phyloP scores from a whole-genome alignment of 2,888 invertebrate genomes.

The Microchrysa polita region DNA sequence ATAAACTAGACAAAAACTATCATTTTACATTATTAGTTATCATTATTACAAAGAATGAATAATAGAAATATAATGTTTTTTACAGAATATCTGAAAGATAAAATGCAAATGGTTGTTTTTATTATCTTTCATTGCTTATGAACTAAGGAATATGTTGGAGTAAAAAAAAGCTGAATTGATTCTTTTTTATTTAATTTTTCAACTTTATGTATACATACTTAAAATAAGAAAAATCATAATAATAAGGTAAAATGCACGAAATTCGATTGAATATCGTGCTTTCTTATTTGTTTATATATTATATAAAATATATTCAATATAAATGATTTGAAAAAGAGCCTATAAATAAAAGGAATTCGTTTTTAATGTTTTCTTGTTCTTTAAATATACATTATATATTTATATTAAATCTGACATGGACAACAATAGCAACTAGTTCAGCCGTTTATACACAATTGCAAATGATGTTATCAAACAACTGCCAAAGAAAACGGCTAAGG shows the following conservation, averaged over 20 bases:
- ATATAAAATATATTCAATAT: slow-evolving; percentile 6
- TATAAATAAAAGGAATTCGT: slow-evolving; percentile 25
- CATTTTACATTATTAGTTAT: slow-evolving; percentile 32
- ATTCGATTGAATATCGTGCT: neutral
- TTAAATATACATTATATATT: neutral
- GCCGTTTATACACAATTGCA: neutral
- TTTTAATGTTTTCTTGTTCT: neutral
- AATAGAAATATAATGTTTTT: slow-evolving; percentile 26
- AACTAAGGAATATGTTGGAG: slow-evolving; percentile 28
- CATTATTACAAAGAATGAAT: slow-evolving; percentile 25
- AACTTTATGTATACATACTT: neutral
- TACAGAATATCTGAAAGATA: slow-evolving; percentile 25
- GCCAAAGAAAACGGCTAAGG: slow-evolving; percentile 2
- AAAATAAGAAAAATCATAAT: neutral
- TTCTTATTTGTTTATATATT: slow-evolving; percentile 1
- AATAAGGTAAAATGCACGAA: neutral
- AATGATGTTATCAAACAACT: slow-evolving; percentile 24
- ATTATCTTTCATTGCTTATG: slow-evolving; percentile 12
- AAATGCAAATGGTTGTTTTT: slow-evolving; percentile 8
- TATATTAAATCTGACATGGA: slow-evolving; percentile 17
- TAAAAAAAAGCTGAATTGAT: neutral
- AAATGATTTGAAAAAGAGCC: slow-evolving; percentile 20
- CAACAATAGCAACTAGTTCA: slow-evolving; percentile 42
- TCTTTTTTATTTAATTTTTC: neutral
- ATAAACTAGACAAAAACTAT: slow-evolving; percentile 35